Evolutionary conservation across 2,888 invertebrate genomes (phyloP).

Genomic region (Orchesellides sinensis): DNA sequence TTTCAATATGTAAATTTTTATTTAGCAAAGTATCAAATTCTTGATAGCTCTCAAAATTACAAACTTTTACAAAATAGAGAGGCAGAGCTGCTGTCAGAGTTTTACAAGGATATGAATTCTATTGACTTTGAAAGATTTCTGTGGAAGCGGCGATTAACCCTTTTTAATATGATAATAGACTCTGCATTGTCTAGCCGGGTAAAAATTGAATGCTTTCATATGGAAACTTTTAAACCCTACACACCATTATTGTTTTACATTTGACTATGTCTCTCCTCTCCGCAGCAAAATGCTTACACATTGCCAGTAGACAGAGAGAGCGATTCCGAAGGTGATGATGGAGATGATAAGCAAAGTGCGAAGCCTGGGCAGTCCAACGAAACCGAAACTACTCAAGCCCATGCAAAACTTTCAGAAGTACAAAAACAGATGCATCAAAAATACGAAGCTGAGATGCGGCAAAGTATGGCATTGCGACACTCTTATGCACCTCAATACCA

Average conservation of each 20-base stretch:
- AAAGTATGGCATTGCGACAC: too few species aligned
- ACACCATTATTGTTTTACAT: neutral
- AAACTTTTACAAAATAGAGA: too few species aligned
- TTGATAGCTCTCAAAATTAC: too few species aligned
- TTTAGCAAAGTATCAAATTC: neutral
- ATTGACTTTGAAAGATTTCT: slow-evolving; percentile 71
- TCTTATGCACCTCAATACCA: too few species aligned
- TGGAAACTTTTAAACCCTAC: neutral
- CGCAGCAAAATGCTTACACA: neutral
- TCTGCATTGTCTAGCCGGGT: slow-evolving; percentile 41
- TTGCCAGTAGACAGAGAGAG: neutral
- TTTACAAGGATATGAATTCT: slow-evolving; percentile 69
- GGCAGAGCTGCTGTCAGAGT: slow-evolving; percentile 58
- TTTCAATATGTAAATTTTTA: neutral
- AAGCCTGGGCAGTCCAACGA: too few species aligned
- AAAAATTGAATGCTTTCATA: too few species aligned
- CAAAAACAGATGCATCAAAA: too few species aligned
- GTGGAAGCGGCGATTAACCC: slow-evolving; percentile 65
- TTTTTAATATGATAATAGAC: slow-evolving; percentile 50
- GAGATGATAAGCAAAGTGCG: too few species aligned
- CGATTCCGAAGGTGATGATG: neutral
- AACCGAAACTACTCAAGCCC: too few species aligned
- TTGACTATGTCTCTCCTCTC: neutral
- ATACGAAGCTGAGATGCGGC: too few species aligned
- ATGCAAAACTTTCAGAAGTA: too few species aligned